Evolutionary conservation across 2,797 vertebrate species (phyloP).

Genomic region (Brachyalestes nurse): DNA sequence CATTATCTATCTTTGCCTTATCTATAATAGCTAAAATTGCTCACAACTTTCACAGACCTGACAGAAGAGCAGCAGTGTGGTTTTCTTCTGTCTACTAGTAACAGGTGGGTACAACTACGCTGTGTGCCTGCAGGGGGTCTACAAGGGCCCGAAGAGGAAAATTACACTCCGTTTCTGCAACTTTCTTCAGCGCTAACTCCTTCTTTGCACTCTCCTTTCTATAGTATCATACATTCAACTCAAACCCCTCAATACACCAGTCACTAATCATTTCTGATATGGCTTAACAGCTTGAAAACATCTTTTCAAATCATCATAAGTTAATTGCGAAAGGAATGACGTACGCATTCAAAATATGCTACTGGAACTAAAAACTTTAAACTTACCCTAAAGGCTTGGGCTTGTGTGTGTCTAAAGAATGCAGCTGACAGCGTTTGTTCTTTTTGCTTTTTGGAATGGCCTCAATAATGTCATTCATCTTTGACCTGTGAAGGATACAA

Average conservation of each 20-base stretch:
- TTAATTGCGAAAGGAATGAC: too few relatives aligned
- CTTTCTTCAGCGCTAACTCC: conserved; percentile 75
- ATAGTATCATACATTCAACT: conserved; percentile 20
- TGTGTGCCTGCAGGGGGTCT: conserved; percentile 75
- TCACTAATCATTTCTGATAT: neutral
- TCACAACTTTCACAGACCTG: too few relatives aligned
- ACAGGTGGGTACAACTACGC: neutral
- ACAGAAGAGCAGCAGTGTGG: too few relatives aligned
- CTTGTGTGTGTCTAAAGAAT: conserved; percentile 98
- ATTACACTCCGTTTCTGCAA: conserved; percentile 71
- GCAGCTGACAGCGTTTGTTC: conserved; percentile 96
- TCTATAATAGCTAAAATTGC: too few relatives aligned
- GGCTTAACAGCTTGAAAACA: neutral
- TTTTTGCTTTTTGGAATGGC: conserved; percentile 99
- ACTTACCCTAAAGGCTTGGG: conserved; percentile 97
- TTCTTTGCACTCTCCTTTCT: conserved; percentile 70
- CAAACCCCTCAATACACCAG: neutral
- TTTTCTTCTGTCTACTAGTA: neutral
- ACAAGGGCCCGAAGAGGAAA: conserved; percentile 78
- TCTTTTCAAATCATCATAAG: neutral
- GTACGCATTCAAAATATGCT: too few relatives aligned
- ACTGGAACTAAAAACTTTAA: conserved; percentile 18
- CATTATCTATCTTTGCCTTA: too few relatives aligned
- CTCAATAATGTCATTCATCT: conserved; percentile 94
- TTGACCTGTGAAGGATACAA: conserved; percentile 86